Conservation (phyloP, 35 echinoderm and acorn worm species). For the Lytechinus variegatus region DNA sequence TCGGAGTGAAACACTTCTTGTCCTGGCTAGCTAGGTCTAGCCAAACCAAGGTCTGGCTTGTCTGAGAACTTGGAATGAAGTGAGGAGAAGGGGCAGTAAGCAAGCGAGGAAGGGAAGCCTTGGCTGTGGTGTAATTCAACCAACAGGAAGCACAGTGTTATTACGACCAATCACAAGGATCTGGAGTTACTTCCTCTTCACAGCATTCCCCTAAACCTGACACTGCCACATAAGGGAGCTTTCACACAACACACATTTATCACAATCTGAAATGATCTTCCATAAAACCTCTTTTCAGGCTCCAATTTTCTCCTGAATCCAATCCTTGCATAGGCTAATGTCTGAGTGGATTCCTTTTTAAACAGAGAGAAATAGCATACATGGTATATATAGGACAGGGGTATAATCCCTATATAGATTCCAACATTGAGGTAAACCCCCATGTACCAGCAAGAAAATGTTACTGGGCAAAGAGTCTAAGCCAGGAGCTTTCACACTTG, state of each 20-base stretch:
- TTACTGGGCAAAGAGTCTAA: neutral
- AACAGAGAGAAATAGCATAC: neutral
- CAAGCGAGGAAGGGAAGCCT: neutral
- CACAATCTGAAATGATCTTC: neutral
- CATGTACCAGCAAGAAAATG: neutral
- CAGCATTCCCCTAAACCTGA: neutral
- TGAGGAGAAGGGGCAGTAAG: neutral
- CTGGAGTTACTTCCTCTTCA: constrained; percentile 30
- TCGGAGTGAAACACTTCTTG: neutral
- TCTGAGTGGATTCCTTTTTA: neutral
- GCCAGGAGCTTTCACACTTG: neutral
- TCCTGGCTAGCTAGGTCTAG: neutral
- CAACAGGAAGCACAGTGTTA: constrained; percentile 22
- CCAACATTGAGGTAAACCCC: neutral
- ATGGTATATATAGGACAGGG: neutral
- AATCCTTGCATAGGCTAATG: neutral
- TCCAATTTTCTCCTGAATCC: neutral
- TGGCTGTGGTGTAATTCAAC: neutral
- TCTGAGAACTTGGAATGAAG: neutral
- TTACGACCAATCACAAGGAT: constrained; percentile 31
- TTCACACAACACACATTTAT: neutral
- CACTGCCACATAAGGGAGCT: neutral
- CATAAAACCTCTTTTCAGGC: neutral
- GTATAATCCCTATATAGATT: neutral
- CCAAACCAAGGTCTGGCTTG: neutral